phyloP scores from a whole-genome alignment of 2,888 invertebrate genomes.

The Hydroisotoma schaefferi region DNA sequence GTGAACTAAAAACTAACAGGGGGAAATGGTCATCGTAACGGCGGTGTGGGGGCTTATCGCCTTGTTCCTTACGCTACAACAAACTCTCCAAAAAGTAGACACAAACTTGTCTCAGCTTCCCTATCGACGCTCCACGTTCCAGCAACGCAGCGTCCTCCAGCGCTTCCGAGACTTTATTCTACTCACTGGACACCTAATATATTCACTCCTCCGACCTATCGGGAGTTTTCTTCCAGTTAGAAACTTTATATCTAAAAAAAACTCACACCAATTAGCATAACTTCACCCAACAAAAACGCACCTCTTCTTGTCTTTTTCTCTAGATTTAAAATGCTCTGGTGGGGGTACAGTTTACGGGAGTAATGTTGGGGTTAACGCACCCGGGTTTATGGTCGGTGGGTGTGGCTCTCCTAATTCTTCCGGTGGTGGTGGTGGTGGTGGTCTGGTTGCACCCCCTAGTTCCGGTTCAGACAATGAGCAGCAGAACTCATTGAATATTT shows the following conservation, averaged over 20 bases:
- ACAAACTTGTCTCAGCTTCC: constrained; percentile 45
- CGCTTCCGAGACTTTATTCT: constrained; percentile 46
- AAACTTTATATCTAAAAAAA: not conserved
- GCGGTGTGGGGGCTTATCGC: not conserved
- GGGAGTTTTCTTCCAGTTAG: constrained; percentile 41
- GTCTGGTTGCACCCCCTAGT: constrained; percentile 29
- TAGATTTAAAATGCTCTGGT: constrained; percentile 5
- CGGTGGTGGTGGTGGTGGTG: not conserved
- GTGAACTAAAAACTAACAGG: not conserved
- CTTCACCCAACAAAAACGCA: too few species aligned
- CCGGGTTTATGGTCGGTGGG: constrained; percentile 17
- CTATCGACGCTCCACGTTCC: constrained; percentile 45
- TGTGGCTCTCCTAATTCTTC: constrained; percentile 20
- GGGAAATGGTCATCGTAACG: not conserved
- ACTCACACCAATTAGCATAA: too few species aligned
- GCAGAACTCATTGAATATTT: constrained; percentile 43
- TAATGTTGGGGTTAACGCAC: not conserved
- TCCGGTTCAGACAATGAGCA: constrained; percentile 48
- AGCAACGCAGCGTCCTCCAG: constrained; percentile 39
- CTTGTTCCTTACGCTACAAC: not conserved
- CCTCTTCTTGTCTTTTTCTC: too few species aligned
- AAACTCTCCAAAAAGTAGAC: constrained; percentile 16
- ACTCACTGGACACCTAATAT: constrained; percentile 49
- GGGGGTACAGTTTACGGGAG: constrained; percentile 3
- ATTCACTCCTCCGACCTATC: constrained; percentile 40